Base-by-base conservation (phyloP, 2,888 invertebrate genomes). In the Chorisops tibialis region DNA sequence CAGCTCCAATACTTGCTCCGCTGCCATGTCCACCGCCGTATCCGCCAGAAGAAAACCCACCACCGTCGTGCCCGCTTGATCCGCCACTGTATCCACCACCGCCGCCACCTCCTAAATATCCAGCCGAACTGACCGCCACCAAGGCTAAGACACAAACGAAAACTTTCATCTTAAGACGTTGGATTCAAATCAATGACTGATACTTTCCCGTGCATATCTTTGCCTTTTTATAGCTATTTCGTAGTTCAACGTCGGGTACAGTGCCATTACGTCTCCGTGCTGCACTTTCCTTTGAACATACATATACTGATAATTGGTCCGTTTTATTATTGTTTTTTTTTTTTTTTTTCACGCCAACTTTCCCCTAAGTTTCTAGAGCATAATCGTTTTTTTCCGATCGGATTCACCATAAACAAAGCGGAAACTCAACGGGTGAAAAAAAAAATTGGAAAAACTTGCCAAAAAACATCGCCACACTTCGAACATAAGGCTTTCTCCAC, bases 71-170 rank as follows among this genome's bases (percentile, higher is more conserved):
- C 4, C 58, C 58, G n/a, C 58, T 47, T 16, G n/a, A 30, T 18
- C 58, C 58, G 6, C 58, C 58, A 18, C 58, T 45, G 35, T 51
- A 61, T 11, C 52, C 56, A 43, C 64, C 64, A 59, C 54, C 59
- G 6, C 63, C 62, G 3, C 64, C 64, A 35, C 63, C 56, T 7
- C 59, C 65, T 4, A 56, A 45, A 56, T 52, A 63, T 35, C 30
- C 65, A 63, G 66, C 63, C 5, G 52, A 47, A 19, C 63, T 63
- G 22, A 58, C 59, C 21, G 61, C 51, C 7, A 59, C 65, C 37
- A 65, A 14, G n/a, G 59, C 66, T 49, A 69, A 50, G 43, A 56
- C 30, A 18, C 56, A 56, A 21, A 56, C 45, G 18, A 56, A 56
- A 11, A 43, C 56, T 56, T 56, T 56, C 56, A 56, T 56, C 56